phyloP scores from a whole-genome alignment of 2,797 vertebrate genomes.

The Yasuhikotakia modesta region DNA sequence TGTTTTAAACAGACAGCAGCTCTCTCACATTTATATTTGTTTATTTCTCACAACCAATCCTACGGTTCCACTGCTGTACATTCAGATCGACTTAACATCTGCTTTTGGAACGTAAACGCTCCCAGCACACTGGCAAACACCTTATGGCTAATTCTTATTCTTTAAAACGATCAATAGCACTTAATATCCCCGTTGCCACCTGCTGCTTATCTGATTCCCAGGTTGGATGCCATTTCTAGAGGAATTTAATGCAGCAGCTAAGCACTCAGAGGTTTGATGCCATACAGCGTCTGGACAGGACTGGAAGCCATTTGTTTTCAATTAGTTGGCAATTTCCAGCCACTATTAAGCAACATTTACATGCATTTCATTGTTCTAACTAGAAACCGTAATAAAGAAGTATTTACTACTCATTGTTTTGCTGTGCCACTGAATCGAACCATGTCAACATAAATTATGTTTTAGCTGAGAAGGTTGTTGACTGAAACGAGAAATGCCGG shows the following conservation, averaged over 20 bases:
- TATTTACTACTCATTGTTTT: too few relatives aligned
- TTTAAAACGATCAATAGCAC: slow-evolving; percentile 39
- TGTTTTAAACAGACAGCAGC: not conserved
- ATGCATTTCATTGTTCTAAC: too few relatives aligned
- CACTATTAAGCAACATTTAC: too few relatives aligned
- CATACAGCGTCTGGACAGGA: not conserved
- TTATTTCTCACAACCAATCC: slow-evolving; percentile 6
- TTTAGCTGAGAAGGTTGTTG: too few relatives aligned
- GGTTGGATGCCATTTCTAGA: slow-evolving; percentile 12
- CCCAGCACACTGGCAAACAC: slow-evolving; percentile 8
- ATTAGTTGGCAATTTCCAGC: not conserved
- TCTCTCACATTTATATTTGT: not conserved
- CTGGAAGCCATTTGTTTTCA: slow-evolving; percentile 6
- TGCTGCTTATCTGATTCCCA: slow-evolving; percentile 30
- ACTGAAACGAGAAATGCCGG: too few relatives aligned
- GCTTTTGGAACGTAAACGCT: slow-evolving; percentile 26
- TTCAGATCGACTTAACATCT: slow-evolving; percentile 34
- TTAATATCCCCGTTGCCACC: slow-evolving; percentile 29
- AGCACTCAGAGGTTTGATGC: not conserved
- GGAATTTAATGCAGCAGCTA: slow-evolving; percentile 11
- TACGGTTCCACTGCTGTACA: slow-evolving; percentile 13
- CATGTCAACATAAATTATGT: too few relatives aligned
- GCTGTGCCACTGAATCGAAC: too few relatives aligned
- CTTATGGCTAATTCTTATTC: slow-evolving; percentile 42
- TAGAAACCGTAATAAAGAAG: too few relatives aligned